Conservation (phyloP, 2,797 vertebrate genomes). For the Pogonophryne albipinna region DNA sequence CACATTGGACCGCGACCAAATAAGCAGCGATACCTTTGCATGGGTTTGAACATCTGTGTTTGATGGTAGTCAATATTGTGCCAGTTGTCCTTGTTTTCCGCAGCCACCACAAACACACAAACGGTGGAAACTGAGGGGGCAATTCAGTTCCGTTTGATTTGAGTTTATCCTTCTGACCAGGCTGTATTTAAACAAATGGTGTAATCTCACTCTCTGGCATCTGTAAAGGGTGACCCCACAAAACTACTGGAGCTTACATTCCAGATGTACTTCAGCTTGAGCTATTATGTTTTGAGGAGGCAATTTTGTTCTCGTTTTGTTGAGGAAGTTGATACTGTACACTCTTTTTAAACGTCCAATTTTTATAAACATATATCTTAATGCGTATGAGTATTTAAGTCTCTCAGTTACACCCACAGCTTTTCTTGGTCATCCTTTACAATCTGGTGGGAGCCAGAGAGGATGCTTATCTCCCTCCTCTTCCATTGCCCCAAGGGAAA, state of each 20-base stretch:
- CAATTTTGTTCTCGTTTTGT: constrained; percentile 26
- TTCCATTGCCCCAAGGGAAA: constrained; percentile 52
- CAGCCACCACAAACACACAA: constrained; percentile 71
- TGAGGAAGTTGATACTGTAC: constrained; percentile 20
- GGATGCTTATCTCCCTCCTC: constrained; percentile 58
- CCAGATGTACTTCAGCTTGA: constrained; percentile 31
- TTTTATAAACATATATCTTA: neutral
- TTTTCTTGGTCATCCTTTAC: constrained; percentile 27
- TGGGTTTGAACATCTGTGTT: constrained; percentile 86
- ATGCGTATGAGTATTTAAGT: neutral
- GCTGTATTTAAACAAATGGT: constrained; percentile 74
- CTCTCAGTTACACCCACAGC: neutral
- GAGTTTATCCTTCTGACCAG: constrained; percentile 79
- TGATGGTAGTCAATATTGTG: constrained; percentile 74
- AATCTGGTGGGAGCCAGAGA: constrained; percentile 27
- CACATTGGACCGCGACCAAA: constrained; percentile 68
- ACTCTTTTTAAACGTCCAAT: constrained; percentile 20
- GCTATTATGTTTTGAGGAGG: constrained; percentile 23
- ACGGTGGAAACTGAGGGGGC: constrained; percentile 56
- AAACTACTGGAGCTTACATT: constrained; percentile 45
- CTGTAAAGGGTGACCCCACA: constrained; percentile 54
- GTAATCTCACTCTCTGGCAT: constrained; percentile 68
- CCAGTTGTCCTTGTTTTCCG: constrained; percentile 76
- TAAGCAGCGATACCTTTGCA: constrained; percentile 73
- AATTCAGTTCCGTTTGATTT: constrained; percentile 66